Evolutionary conservation across 1,140 invertebrate genomes (phyloP), one percentile per base, ranked within the genome.

Genomic region (Thrips palmi): DNA sequence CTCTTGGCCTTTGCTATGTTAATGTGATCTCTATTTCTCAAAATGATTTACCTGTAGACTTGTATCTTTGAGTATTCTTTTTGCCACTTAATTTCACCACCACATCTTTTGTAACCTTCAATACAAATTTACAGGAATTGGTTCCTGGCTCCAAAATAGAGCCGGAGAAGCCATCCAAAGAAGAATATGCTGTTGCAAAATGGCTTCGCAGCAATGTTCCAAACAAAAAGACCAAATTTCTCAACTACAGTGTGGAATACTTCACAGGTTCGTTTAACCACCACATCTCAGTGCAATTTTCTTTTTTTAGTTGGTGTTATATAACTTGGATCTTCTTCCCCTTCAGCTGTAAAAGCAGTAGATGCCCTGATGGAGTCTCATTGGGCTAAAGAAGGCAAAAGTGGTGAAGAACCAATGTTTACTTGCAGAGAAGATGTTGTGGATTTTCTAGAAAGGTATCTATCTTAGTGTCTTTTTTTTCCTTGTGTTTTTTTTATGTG

Each of bases 231-330:
- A 93, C 88, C 0, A 96, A 89, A 60, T 91, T 96, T 53, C 65
- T 89, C 30, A 84, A 85, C 49, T 91, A 97, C 57, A 82, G 89
- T 62, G 92, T 97, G 0, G 82, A 93, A 57, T 94, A 96, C 62
- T 97, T 97, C 48, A 87, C 86, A 47, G 87, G 87, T 76, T 67
- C 52, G 48, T 47, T 7, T 37, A 35, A 7, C 11, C 33, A 10
- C 30, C 17, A 10, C 6, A 7, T 7, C 7, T 24, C 15, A 6
- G 18, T n/a, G 24, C n/a, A n/a, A 24, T 14, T 40, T 32, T 4
- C 2, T 42, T 17, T 10, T 1, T 36, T 19, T 3, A 3, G 18
- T 39, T 8, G 14, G 18, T 36, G 6, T 23, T 20, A 18, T 15
- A 36, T 11, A 36, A 27, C 23, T 38, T 30, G 18, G 10, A 32